Evolutionary conservation across 2,797 vertebrate genomes (phyloP).

Genomic region (Gymnopithys bicolor): DNA sequence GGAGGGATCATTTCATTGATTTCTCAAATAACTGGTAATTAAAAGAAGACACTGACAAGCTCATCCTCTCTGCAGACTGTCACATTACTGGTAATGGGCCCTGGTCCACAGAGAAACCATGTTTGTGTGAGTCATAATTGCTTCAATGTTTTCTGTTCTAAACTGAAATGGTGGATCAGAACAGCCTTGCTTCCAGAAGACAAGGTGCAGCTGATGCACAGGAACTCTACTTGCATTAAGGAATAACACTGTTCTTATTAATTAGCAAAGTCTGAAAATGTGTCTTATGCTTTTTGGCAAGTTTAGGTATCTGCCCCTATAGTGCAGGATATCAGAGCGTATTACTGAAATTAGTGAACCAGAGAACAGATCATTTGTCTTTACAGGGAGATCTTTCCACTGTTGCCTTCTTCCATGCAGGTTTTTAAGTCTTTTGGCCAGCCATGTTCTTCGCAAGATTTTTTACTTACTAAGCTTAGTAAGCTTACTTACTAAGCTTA

Average conservation of each 20-base stretch:
- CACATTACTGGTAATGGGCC: neutral
- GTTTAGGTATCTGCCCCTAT: neutral
- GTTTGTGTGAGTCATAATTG: neutral
- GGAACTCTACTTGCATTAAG: neutral
- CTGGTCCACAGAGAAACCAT: neutral
- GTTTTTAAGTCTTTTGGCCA: neutral
- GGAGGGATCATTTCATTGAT: neutral
- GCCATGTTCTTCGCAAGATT: neutral
- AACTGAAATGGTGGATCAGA: neutral
- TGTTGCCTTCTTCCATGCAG: neutral
- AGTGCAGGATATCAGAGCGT: neutral
- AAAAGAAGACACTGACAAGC: neutral
- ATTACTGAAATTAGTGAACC: neutral
- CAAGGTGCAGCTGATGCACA: neutral
- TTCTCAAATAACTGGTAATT: neutral
- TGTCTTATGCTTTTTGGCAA: neutral
- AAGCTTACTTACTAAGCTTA: neutral
- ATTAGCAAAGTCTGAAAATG: neutral
- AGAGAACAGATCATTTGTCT: neutral
- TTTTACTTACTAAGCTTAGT: neutral
- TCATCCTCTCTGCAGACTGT: neutral
- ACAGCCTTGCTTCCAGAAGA: neutral
- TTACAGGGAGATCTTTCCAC: neutral
- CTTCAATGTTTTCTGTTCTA: neutral
- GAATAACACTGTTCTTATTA: neutral